These are phyloP conservation scores for Liasis olivaceus DNA, from an alignment of 2,797 vertebrate species.

Conservation along the genomic window DNA sequence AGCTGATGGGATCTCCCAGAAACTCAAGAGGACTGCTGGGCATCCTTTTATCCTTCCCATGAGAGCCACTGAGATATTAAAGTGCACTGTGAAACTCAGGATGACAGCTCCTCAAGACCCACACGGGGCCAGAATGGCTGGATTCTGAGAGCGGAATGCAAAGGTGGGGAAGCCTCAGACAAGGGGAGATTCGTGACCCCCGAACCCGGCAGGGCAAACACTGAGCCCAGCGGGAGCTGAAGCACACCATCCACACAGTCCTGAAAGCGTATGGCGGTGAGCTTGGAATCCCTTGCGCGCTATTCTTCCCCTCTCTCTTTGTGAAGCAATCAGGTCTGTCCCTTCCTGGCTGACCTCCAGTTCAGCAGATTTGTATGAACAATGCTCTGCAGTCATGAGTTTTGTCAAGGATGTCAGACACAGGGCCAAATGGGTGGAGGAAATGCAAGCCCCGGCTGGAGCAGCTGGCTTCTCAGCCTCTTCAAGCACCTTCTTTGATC, in stretches of 20 bases:
- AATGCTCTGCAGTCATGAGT: not conserved
- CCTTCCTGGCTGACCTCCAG: not conserved
- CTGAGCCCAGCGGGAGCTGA: not conserved
- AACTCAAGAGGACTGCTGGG: not conserved
- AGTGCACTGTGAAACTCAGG: not conserved
- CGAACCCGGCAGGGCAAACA: not conserved
- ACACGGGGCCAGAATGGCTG: not conserved
- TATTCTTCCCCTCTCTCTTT: rapidly evolving
- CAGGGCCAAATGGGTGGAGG: not conserved
- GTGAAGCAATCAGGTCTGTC: rapidly evolving
- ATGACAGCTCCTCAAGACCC: not conserved
- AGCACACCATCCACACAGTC: not conserved
- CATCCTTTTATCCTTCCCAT: not conserved
- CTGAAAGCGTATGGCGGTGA: not conserved
- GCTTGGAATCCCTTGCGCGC: rapidly evolving
- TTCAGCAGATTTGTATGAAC: not conserved
- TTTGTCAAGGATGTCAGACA: not conserved
- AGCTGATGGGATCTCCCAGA: not conserved
- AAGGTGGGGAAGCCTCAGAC: rapidly evolving
- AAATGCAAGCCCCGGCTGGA: not conserved
- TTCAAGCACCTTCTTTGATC: not conserved
- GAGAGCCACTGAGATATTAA: not conserved
- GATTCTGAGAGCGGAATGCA: not conserved
- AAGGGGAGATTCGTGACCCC: not conserved
- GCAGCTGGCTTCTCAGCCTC: not conserved